Conservation (phyloP, 2,797 vertebrate genomes). For the Artibeus lituratus region DNA sequence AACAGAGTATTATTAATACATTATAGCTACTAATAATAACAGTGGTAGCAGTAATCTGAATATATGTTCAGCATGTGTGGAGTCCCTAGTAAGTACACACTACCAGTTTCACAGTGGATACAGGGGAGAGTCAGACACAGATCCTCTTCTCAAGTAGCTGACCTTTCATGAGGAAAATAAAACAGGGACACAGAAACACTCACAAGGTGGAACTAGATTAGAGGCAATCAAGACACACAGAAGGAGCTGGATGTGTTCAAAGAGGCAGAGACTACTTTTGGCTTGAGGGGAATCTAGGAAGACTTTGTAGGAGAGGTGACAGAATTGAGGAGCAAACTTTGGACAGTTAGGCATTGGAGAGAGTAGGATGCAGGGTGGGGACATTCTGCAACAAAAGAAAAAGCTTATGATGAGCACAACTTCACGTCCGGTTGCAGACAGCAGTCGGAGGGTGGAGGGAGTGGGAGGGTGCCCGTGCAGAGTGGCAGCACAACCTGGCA, state of each 20-base stretch:
- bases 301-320: background rate
- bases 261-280: background rate
- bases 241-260: background rate
- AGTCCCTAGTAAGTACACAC: background rate
- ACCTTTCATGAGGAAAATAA: background rate
- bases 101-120: background rate
- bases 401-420: background rate
- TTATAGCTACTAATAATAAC: background rate
- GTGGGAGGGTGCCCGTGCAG: fast-evolving
- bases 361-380: background rate
- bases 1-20: background rate
- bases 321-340: background rate
- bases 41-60: background rate
- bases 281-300: background rate
- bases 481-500: background rate
- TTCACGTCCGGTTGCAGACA: background rate
- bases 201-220: background rate
- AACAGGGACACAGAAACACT: background rate
- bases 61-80: background rate
- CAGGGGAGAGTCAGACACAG: background rate
- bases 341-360: background rate
- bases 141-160: background rate
- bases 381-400: background rate
- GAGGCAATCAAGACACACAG: background rate
- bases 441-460: fast-evolving